Evolutionary conservation across 2,797 vertebrate species (phyloP).

Genomic region (Gallinago solitaria): DNA sequence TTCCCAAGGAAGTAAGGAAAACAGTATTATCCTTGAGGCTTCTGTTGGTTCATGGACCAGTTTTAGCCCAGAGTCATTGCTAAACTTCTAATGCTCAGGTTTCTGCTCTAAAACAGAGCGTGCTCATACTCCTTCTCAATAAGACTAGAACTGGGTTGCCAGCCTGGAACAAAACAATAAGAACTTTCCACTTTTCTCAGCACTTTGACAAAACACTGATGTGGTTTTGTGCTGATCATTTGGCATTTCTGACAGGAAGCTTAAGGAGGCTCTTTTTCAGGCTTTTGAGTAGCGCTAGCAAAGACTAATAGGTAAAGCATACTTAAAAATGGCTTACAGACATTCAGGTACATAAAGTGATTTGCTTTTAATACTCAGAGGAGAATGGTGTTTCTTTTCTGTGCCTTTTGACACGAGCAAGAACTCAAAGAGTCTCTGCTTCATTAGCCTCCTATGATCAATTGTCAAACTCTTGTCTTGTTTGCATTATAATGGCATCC

Average conservation of each 20-base stretch:
- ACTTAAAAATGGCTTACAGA: background rate
- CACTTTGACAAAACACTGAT: background rate
- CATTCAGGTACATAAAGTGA: background rate
- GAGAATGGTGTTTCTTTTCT: background rate
- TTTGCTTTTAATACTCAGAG: background rate
- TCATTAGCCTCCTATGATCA: background rate
- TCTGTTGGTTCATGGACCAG: background rate
- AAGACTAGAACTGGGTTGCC: background rate
- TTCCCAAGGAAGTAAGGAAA: background rate
- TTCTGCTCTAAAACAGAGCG: background rate
- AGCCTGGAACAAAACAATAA: slow-evolving; percentile 29
- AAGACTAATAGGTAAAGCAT: background rate
- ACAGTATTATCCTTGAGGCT: background rate
- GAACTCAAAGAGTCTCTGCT: background rate
- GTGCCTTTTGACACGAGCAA: background rate
- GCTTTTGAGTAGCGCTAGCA: background rate
- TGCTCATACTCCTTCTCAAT: background rate
- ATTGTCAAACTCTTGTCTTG: background rate
- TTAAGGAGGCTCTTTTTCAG: background rate
- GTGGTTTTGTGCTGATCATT: background rate
- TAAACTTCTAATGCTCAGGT: background rate
- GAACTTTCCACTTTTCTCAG: background rate
- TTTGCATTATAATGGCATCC: background rate
- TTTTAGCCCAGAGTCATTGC: background rate
- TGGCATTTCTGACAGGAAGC: background rate